Conservation (phyloP, 1,140 invertebrate genomes). For the Potamilus streckersoni region DNA sequence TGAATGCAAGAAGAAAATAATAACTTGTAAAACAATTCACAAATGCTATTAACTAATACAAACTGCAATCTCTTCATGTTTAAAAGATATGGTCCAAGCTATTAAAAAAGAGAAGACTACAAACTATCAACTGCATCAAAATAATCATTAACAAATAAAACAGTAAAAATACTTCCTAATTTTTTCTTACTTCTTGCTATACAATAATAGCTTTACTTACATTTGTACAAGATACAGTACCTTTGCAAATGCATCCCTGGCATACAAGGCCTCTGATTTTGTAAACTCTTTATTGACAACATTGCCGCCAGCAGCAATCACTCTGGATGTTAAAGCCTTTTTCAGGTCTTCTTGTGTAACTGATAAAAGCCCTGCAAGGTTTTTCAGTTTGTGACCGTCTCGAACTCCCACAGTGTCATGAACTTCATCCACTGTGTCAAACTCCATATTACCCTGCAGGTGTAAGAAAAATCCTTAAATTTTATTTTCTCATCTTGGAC, state of each 20-base stretch:
- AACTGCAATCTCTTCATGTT: too few species aligned
- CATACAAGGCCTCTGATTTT: slow-evolving; percentile 85
- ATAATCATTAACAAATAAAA: too few species aligned
- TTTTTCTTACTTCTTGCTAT: not conserved
- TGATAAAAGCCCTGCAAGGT: slow-evolving; percentile 78
- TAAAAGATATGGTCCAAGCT: too few species aligned
- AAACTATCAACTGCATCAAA: too few species aligned
- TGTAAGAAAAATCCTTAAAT: too few species aligned
- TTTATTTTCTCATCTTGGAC: too few species aligned
- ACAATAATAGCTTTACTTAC: not conserved
- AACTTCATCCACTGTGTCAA: slow-evolving; percentile 72
- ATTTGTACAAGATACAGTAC: slow-evolving; percentile 63
- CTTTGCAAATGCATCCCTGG: slow-evolving; percentile 94
- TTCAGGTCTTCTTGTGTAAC: slow-evolving; percentile 81
- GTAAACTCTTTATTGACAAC: slow-evolving; percentile 94
- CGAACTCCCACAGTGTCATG: slow-evolving; percentile 75
- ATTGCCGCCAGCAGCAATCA: slow-evolving; percentile 93
- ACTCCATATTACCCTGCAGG: slow-evolving; percentile 80
- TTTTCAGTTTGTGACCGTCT: slow-evolving; percentile 73
- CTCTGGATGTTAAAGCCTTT: slow-evolving; percentile 83
- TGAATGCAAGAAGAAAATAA: too few species aligned
- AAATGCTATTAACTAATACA: too few species aligned
- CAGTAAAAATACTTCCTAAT: too few species aligned
- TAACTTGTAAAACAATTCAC: too few species aligned
- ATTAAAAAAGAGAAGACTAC: too few species aligned